Conservation (phyloP, 2,797 vertebrate species). For the Setipinna tenuifilis region DNA sequence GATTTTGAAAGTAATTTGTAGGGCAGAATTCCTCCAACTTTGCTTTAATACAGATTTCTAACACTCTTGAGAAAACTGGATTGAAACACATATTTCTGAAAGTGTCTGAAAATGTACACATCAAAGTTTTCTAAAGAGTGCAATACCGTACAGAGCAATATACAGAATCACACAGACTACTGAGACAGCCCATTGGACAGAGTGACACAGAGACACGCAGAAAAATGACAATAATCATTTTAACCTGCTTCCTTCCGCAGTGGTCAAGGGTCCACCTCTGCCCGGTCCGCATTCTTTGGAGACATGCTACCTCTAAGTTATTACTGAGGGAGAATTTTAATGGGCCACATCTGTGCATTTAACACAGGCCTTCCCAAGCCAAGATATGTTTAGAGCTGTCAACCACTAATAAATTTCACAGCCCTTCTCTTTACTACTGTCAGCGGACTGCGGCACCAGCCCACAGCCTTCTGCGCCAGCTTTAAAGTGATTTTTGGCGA, state of each 20-base stretch:
- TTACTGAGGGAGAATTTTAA: constrained; percentile 61
- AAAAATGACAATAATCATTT: neutral
- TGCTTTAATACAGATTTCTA: too few relatives aligned
- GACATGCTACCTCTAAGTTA: constrained; percentile 25
- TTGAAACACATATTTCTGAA: neutral
- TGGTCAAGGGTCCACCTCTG: neutral
- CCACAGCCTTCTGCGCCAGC: constrained; percentile 24
- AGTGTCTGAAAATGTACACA: neutral
- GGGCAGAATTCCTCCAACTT: too few relatives aligned
- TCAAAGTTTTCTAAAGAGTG: neutral
- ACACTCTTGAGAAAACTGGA: neutral
- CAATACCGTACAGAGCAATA: too few relatives aligned
- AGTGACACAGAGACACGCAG: neutral
- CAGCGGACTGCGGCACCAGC: constrained; percentile 33
- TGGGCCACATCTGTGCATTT: constrained; percentile 49
- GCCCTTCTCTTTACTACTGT: constrained; percentile 59
- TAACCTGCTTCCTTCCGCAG: constrained; percentile 2
- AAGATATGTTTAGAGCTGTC: constrained; percentile 41
- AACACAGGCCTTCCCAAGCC: constrained; percentile 36
- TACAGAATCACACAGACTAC: neutral
- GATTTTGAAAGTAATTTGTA: too few relatives aligned
- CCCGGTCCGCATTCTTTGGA: neutral
- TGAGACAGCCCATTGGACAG: neutral
- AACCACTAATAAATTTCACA: constrained; percentile 56
- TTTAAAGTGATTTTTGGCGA: neutral